Evolutionary conservation across 1,140 invertebrate species (phyloP).

Genomic region (Pseudomyrmex concolor): DNA sequence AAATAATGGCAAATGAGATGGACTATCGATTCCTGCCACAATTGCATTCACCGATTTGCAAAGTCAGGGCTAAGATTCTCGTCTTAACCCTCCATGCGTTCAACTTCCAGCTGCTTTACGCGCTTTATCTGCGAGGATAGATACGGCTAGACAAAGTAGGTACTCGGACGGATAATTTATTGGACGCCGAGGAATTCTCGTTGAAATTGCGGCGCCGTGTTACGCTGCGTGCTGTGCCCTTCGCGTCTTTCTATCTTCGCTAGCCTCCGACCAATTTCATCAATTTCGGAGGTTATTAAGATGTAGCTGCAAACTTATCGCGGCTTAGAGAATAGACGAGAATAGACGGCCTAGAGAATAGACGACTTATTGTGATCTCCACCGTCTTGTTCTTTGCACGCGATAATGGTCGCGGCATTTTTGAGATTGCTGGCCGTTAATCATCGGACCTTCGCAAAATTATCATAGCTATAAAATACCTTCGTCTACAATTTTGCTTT

Average conservation of each 20-base stretch:
- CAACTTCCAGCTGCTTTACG: constrained; percentile 5
- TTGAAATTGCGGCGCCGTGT: constrained; percentile 62
- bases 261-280: constrained; percentile 60
- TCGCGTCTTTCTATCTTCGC: neutral
- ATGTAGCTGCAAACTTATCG: constrained; percentile 63
- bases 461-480: constrained; percentile 16
- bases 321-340: too few relatives aligned
- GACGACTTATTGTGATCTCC: constrained; percentile 60
- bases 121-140: constrained; percentile 46
- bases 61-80: constrained; percentile 1
- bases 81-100: constrained; percentile 25
- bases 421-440: constrained; percentile 43
- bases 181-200: constrained; percentile 58
- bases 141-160: constrained; percentile 50
- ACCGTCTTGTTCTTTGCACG: neutral
- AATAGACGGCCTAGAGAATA: too few relatives aligned
- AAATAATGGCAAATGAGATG: constrained; percentile 33
- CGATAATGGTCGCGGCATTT: constrained; percentile 12
- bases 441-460: constrained; percentile 30
- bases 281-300: constrained; percentile 64
- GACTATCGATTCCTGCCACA: neutral
- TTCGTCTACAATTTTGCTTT: constrained; percentile 18
- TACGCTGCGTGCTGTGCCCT: constrained; percentile 47
- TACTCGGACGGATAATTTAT: constrained; percentile 67
- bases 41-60: constrained; percentile 10